phyloP scores from a whole-genome alignment of 2,113 vertebrate species.

The Pteruthius melanotis region DNA sequence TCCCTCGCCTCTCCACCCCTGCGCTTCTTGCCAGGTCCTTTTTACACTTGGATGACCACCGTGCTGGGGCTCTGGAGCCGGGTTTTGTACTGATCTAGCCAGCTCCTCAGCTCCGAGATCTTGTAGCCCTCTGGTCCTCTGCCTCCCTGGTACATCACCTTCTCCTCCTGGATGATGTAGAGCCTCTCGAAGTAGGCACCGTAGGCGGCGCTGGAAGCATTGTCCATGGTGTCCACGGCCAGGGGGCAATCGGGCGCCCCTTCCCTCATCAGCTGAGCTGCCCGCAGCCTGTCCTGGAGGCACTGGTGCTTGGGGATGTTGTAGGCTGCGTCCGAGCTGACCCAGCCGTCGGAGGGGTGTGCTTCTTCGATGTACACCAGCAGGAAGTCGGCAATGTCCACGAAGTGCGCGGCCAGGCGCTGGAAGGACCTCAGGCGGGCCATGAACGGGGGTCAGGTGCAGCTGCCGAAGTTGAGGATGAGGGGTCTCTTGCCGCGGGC shows the following conservation, averaged over 20 bases:
- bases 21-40: constrained; percentile 46
- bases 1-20: constrained; percentile 3
- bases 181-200: constrained; percentile 99
- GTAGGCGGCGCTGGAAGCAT: constrained; percentile 94
- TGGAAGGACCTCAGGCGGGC: constrained; percentile 93
- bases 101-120: constrained; percentile 90
- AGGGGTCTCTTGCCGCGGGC: constrained; percentile 87
- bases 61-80: constrained; percentile 69
- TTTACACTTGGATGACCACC: constrained; percentile 85
- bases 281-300: constrained; percentile 90
- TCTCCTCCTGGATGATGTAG: constrained; percentile 88
- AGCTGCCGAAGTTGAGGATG: constrained; percentile 97
- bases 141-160: constrained; percentile 92
- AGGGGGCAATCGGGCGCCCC: constrained; percentile 84
- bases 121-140: constrained; percentile 95
- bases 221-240: constrained; percentile 96
- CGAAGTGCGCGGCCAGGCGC: constrained; percentile 89
- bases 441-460: constrained; percentile 99
- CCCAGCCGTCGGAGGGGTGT: constrained; percentile 97
- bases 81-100: constrained; percentile 88
- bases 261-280: constrained; percentile 85
- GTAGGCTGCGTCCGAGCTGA: constrained; percentile 94
- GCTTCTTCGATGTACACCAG: constrained; percentile 98
- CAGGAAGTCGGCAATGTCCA: constrained; percentile 93
- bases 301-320: constrained; percentile 94